Conservation (phyloP, 2,888 invertebrate genomes). For the Cataglyphis cursor region DNA sequence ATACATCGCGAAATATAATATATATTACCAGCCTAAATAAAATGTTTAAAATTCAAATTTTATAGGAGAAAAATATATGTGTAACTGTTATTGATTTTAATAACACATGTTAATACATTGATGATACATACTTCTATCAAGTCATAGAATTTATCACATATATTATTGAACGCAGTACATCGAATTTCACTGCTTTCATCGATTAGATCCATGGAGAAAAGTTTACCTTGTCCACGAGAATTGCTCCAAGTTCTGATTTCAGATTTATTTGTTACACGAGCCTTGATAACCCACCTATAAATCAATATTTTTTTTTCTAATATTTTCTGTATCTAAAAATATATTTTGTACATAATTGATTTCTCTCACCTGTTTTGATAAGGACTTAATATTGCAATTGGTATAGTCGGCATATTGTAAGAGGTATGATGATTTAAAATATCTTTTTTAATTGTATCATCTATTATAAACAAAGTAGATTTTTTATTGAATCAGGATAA, state of each 20-base stretch:
- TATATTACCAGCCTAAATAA: constrained; percentile 91
- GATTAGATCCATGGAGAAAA: constrained; percentile 96
- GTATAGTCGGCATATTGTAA: constrained; percentile 83
- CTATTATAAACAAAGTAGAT: constrained; percentile 1
- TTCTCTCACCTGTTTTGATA: constrained; percentile 94
- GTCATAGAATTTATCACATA: constrained; percentile 95
- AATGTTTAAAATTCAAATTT: not conserved
- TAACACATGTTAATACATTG: not conserved
- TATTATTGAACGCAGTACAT: constrained; percentile 95
- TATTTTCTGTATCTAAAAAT: not conserved
- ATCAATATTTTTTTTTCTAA: constrained; percentile 21
- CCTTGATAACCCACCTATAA: constrained; percentile 96
- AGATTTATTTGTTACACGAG: constrained; percentile 94
- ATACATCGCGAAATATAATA: constrained; percentile 95
- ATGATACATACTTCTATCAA: constrained; percentile 91
- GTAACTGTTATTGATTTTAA: not conserved
- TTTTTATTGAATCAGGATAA: not conserved
- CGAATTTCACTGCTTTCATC: constrained; percentile 98
- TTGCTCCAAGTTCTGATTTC: constrained; percentile 96
- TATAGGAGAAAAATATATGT: not conserved
- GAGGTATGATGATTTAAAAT: not conserved
- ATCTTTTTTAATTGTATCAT: not conserved
- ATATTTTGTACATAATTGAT: constrained; percentile 43
- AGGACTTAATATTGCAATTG: constrained; percentile 95
- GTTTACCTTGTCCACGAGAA: constrained; percentile 96